Evolutionary conservation across 2,888 invertebrate genomes (phyloP).

Genomic region (Megalurothrips usitatus): DNA sequence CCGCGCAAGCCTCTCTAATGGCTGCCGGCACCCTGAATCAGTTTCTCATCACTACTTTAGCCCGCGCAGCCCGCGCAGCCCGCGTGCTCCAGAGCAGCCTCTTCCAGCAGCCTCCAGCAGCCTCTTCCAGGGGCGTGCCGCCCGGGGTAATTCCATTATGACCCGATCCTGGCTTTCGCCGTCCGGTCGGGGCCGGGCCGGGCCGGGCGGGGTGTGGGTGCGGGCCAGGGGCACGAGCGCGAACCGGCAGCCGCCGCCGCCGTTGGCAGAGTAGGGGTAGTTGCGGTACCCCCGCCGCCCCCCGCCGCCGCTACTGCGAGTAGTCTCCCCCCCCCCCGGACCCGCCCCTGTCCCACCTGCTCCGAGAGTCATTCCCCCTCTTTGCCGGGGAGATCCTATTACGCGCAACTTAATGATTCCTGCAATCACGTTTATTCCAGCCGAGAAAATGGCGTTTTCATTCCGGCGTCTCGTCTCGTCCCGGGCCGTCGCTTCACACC

Average conservation of each 20-base stretch:
- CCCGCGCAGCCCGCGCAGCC: neutral
- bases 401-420: neutral
- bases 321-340: neutral
- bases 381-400: neutral
- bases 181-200: neutral
- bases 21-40: neutral
- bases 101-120: neutral
- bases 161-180: slow-evolving; percentile 8
- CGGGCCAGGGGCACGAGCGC: too few species aligned
- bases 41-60: slow-evolving; percentile 17
- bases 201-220: neutral
- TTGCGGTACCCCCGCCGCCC: too few species aligned
- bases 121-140: neutral
- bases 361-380: neutral
- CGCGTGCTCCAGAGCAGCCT: neutral
- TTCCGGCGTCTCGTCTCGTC: too few species aligned
- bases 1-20: neutral
- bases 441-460: neutral
- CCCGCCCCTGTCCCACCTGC: slow-evolving; percentile 8
- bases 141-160: neutral
- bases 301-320: too few species aligned
- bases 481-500: too few species aligned
- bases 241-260: too few species aligned
- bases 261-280: too few species aligned
- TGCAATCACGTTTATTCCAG: slow-evolving; percentile 20